phyloP scores from a whole-genome alignment of 2,113 vertebrate species.

The Oreamnos americanus region DNA sequence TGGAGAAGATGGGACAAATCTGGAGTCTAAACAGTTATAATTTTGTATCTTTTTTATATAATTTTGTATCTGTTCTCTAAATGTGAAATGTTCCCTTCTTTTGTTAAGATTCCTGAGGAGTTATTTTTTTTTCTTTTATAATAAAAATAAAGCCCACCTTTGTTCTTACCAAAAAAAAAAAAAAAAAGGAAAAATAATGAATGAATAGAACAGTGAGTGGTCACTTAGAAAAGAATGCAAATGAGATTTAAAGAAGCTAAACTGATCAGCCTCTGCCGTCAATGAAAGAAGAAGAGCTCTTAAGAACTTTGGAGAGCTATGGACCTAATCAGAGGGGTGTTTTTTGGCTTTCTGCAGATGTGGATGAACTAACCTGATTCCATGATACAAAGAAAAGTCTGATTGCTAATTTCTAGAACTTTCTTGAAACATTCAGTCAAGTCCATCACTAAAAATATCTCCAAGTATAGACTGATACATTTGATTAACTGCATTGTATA shows the following conservation, averaged over 20 bases:
- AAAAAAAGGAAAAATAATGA: background rate
- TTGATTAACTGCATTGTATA: background rate
- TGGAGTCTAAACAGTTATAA: background rate
- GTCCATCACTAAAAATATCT: background rate
- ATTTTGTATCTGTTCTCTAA: background rate
- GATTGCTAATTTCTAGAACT: background rate
- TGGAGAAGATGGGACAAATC: background rate
- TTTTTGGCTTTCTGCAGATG: background rate
- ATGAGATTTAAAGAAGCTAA: background rate
- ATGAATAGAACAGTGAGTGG: background rate
- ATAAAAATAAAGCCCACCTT: conserved; percentile 66
- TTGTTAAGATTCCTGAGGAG: conserved; percentile 66
- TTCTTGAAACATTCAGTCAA: background rate
- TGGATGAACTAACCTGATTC: background rate
- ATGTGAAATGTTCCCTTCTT: conserved; percentile 60
- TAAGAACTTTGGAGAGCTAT: background rate
- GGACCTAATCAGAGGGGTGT: background rate
- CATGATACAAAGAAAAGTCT: background rate
- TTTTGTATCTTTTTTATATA: conserved; percentile 64
- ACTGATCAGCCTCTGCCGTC: background rate
- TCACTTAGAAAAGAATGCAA: background rate
- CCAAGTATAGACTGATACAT: background rate
- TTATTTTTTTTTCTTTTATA: conserved; percentile 57
- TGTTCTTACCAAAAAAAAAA: background rate
- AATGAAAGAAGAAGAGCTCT: background rate